Evolutionary conservation across 2,888 invertebrate species (phyloP).

Genomic region (Ectobius pallidus): DNA sequence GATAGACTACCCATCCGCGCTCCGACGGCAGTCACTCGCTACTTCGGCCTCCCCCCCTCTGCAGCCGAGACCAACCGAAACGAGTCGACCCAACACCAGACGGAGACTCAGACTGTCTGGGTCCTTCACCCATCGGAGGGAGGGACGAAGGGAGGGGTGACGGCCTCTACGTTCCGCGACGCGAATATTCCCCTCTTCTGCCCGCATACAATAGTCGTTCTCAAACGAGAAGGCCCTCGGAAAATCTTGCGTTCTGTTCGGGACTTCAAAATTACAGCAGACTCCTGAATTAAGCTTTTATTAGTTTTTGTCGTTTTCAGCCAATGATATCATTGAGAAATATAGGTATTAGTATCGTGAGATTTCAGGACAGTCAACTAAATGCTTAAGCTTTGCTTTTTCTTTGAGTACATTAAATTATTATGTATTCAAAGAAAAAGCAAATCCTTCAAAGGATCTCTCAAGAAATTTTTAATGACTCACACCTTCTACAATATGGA

Average conservation of each 20-base stretch:
- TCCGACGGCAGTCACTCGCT: not conserved
- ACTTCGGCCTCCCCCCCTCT: not conserved
- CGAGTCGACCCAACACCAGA: not conserved
- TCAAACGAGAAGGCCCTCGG: conserved; percentile 4
- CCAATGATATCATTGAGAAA: too few relatives aligned
- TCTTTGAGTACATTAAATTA: too few relatives aligned
- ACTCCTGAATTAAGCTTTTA: too few relatives aligned
- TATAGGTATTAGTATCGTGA: too few relatives aligned
- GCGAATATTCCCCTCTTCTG: not conserved
- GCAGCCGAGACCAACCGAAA: not conserved
- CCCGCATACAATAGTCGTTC: not conserved
- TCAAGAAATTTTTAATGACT: too few relatives aligned
- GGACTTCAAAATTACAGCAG: too few relatives aligned
- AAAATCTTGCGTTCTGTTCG: not conserved
- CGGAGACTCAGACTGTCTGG: conserved; percentile 35
- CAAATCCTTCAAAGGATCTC: too few relatives aligned
- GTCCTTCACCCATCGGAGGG: conserved; percentile 38
- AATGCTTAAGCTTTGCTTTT: too few relatives aligned
- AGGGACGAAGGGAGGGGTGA: not conserved
- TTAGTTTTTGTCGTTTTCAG: too few relatives aligned
- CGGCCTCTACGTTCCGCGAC: conserved; percentile 23
- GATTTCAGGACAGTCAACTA: too few relatives aligned
- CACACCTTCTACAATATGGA: too few relatives aligned
- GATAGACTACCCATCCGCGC: not conserved
- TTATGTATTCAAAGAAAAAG: too few relatives aligned